phyloP scores from a whole-genome alignment of 1,140 invertebrate species.

The Platorchestia sp. region DNA sequence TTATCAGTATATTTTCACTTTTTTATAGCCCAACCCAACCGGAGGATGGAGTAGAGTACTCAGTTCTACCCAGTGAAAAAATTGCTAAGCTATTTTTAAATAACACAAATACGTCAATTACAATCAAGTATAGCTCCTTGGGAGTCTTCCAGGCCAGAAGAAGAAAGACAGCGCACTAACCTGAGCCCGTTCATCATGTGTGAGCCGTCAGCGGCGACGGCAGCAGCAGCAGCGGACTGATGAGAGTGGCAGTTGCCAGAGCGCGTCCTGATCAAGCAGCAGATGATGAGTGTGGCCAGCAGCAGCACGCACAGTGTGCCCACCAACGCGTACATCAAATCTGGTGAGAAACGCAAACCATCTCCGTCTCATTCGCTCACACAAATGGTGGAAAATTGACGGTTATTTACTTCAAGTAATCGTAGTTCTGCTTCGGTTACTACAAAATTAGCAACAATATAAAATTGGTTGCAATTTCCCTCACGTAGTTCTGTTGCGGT shows the following conservation, averaged over 20 bases:
- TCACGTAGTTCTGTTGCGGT: neutral
- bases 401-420: neutral
- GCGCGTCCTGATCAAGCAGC: constrained; percentile 21
- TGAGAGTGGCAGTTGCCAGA: neutral
- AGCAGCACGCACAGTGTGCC: constrained; percentile 47
- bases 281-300: constrained; percentile 14
- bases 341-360: neutral
- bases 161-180: neutral
- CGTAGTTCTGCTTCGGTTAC: too few species aligned
- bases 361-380: neutral
- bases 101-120: too few species aligned
- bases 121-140: too few species aligned
- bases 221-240: neutral
- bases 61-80: too few species aligned
- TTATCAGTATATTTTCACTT: too few species aligned
- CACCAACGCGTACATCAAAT: constrained; percentile 37
- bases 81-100: too few species aligned
- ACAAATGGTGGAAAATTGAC: neutral
- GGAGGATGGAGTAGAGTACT: too few species aligned
- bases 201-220: neutral
- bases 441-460: too few species aligned
- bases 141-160: too few species aligned
- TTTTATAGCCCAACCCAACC: too few species aligned
- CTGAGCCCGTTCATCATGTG: constrained; percentile 32
- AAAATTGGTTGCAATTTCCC: neutral